Conservation (phyloP, 2,888 invertebrate genomes). For the Troides aeacus region DNA sequence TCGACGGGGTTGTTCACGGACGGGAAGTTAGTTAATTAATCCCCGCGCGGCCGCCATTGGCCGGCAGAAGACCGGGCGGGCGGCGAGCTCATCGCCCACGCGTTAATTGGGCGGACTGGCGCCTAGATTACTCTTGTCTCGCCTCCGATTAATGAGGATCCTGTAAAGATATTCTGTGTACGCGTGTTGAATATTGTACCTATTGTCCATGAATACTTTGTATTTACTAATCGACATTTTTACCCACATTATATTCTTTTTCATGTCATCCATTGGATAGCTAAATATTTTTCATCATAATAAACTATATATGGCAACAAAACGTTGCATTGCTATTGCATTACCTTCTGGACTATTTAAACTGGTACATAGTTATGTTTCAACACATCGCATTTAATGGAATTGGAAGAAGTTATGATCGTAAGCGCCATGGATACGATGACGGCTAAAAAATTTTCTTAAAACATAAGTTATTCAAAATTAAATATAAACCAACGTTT, state of each 20-base stretch:
- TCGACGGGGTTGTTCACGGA: slow-evolving; percentile 39
- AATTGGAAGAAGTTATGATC: too few species aligned
- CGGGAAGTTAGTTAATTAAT: slow-evolving; percentile 80
- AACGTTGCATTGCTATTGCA: too few species aligned
- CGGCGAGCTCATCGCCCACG: slow-evolving; percentile 73
- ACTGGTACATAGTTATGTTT: too few species aligned
- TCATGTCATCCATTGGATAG: too few species aligned
- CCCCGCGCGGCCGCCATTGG: slow-evolving; percentile 78
- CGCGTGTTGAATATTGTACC: background rate
- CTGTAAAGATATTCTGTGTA: slow-evolving; percentile 42
- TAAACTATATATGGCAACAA: too few species aligned
- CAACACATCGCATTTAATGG: too few species aligned
- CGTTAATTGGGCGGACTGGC: slow-evolving; percentile 77
- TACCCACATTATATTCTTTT: background rate
- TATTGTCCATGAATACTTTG: background rate
- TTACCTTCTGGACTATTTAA: too few species aligned
- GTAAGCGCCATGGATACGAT: too few species aligned
- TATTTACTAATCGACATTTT: background rate
- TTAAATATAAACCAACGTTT: too few species aligned
- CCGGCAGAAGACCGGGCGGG: slow-evolving; percentile 64
- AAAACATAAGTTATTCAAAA: too few species aligned
- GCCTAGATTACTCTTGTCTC: slow-evolving; percentile 58
- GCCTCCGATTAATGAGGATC: slow-evolving; percentile 67
- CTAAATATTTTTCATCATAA: too few species aligned
- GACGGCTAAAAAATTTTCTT: too few species aligned